Percentiles rank a stretch among this genome's conserved stretches.
These are phyloP conservation scores for Oenanthe oenanthe DNA, from an alignment of 2,113 vertebrate genomes.

Conservation along the genomic window DNA sequence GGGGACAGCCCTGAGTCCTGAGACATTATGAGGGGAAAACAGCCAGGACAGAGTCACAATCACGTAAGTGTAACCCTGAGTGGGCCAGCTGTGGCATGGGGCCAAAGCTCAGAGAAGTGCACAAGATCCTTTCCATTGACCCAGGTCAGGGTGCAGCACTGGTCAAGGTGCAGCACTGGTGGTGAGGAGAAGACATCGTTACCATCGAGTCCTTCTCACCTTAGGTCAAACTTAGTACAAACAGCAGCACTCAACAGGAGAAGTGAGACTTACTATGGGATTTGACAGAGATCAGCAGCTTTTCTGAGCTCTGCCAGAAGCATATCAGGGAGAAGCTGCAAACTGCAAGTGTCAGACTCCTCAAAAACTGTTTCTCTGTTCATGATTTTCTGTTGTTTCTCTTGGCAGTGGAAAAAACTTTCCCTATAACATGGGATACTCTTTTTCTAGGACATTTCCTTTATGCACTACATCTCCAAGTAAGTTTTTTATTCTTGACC, in stretches of 20 bases:
- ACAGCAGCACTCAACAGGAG: neutral
- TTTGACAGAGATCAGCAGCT: neutral
- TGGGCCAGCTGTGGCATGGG: fast-evolving
- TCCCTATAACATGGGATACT: neutral
- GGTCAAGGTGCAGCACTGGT: neutral
- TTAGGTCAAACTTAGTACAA: neutral
- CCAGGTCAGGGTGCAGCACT: neutral
- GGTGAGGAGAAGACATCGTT: neutral
- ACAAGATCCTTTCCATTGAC: neutral
- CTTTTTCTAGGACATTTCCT: neutral
- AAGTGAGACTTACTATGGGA: neutral
- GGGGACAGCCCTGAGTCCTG: neutral
- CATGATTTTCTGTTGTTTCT: neutral
- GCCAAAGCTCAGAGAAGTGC: neutral
- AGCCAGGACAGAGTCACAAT: neutral
- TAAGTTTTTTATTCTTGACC: neutral
- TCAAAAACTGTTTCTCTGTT: neutral
- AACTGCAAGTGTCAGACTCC: neutral
- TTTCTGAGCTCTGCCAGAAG: neutral
- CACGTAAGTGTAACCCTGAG: neutral
- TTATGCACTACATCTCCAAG: neutral
- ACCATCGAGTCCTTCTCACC: neutral
- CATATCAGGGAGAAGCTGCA: neutral
- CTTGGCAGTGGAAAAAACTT: neutral
- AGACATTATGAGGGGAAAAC: neutral